Evolutionary conservation across 2,113 vertebrate species (phyloP).

Genomic region (Mirounga angustirostris): DNA sequence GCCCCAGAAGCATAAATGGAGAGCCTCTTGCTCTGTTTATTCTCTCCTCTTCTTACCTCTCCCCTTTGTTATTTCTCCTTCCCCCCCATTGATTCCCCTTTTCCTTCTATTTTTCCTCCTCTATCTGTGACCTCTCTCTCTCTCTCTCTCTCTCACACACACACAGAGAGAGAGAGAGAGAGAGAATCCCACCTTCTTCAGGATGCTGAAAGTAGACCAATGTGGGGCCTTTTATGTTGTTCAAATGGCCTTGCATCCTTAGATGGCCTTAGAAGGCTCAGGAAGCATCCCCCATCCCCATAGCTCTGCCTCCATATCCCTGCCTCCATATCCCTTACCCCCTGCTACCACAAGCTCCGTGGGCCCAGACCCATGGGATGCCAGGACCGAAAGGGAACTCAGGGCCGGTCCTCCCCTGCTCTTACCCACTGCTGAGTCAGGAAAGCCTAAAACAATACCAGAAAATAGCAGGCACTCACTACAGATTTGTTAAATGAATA

Average conservation of each 20-base stretch:
- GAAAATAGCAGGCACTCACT: not conserved
- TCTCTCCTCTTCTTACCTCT: not conserved
- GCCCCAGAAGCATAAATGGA: accelerated
- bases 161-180: not conserved
- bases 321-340: not conserved
- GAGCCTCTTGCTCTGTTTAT: not conserved
- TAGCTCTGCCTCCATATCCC: not conserved
- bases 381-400: not conserved
- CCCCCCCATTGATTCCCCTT: no score
- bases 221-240: not conserved
- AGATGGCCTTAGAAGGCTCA: not conserved
- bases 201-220: not conserved
- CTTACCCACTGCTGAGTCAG: not conserved
- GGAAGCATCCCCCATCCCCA: not conserved
- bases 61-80: not conserved
- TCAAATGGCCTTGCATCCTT: not conserved
- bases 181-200: not conserved
- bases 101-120: not conserved
- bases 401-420: no score
- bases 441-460: not conserved
- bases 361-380: accelerated
- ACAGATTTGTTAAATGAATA: not conserved
- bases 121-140: not conserved
- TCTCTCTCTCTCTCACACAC: not conserved
- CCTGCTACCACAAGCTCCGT: not conserved